These are phyloP conservation scores for Drosophila baimaii DNA, from an alignment of 1,140 invertebrate genomes.

Conservation along the genomic window DNA sequence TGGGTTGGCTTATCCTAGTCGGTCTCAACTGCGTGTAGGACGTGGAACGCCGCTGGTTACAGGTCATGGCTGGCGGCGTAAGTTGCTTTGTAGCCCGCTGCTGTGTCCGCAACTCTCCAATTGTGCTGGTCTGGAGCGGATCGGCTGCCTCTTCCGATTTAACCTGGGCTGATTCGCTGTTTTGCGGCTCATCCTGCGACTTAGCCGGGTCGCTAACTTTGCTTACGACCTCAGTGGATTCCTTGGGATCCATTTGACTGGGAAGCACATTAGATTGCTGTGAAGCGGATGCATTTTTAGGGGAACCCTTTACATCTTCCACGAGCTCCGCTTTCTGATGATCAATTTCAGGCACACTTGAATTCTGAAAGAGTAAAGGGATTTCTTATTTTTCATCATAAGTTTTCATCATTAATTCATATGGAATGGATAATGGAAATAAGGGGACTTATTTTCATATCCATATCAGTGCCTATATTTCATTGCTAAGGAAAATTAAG, in stretches of 20 bases:
- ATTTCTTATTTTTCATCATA: no score
- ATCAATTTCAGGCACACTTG: conserved; percentile 5
- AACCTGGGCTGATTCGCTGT: background rate
- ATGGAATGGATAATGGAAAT: no score
- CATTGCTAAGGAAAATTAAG: background rate
- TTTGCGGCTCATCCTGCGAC: background rate
- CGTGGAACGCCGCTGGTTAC: conserved; percentile 70
- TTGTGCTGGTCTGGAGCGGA: conserved; percentile 26
- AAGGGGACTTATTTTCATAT: no score
- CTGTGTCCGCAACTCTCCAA: conserved; percentile 22
- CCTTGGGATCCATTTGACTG: background rate
- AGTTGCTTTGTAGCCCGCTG: conserved; percentile 15
- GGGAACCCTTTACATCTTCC: background rate
- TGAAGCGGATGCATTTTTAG: background rate
- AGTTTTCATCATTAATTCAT: no score
- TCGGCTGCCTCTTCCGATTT: background rate
- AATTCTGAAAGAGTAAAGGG: background rate
- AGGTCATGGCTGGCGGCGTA: conserved; percentile 53
- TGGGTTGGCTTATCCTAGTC: conserved; percentile 76
- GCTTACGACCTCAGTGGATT: background rate
- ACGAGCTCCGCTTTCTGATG: background rate
- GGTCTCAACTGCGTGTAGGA: conserved; percentile 71
- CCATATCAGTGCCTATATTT: no score
- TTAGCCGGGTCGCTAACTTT: background rate
- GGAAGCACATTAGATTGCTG: background rate